Conservation (phyloP, 1,140 invertebrate species). For the roundworm (Caenorhabditis elegans) region DNA sequence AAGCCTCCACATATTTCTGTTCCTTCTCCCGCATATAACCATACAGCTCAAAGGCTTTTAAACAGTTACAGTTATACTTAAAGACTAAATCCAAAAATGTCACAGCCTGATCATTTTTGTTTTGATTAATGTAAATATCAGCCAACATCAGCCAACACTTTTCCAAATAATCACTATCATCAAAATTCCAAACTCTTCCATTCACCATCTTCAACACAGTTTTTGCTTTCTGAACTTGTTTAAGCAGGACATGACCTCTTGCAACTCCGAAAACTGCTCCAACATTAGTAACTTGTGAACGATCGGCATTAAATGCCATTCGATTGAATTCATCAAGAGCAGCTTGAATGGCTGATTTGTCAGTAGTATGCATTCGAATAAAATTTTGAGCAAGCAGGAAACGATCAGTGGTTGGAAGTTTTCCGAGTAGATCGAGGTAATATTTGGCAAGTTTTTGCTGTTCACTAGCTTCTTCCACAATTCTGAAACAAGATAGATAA, state of each 20-base stretch:
- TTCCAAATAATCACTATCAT: conserved; percentile 92
- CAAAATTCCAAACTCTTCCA: conserved; percentile 84
- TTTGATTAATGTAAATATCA: conserved; percentile 82
- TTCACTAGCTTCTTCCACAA: neutral
- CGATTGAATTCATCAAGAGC: conserved; percentile 81
- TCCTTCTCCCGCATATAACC: conserved; percentile 88
- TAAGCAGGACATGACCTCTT: conserved; percentile 81
- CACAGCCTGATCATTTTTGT: conserved; percentile 81
- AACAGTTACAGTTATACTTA: conserved; percentile 72
- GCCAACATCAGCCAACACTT: conserved; percentile 87
- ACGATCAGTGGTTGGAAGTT: neutral
- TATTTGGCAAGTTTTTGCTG: neutral
- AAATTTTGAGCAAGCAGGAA: neutral
- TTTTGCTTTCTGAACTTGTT: conserved; percentile 83
- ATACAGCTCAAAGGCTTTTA: conserved; percentile 84
- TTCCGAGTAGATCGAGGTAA: neutral
- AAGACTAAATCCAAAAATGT: conserved; percentile 74
- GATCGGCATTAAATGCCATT: conserved; percentile 68
- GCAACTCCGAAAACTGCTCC: conserved; percentile 86
- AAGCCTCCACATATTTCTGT: conserved; percentile 84
- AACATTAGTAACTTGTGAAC: conserved; percentile 74
- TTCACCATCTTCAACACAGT: conserved; percentile 87
- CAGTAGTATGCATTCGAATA: conserved; percentile 75
- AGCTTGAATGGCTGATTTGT: conserved; percentile 81
- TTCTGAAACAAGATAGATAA: neutral